phyloP scores from a whole-genome alignment of 1,140 invertebrate genomes.

The Zeugodacus cucurbitae region DNA sequence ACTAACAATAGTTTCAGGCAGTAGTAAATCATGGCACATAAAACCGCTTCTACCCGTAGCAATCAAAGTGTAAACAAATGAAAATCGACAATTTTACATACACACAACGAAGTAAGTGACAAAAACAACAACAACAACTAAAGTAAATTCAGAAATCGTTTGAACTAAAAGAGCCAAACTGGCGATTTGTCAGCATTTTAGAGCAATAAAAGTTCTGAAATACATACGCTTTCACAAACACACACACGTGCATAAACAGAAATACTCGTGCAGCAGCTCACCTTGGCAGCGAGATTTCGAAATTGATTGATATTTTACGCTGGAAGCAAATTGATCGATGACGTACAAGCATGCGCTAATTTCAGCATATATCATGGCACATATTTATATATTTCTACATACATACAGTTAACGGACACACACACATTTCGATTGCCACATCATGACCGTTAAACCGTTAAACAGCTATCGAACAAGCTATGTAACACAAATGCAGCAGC shows the following conservation, averaged over 20 bases:
- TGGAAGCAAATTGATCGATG: background rate
- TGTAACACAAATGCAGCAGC: background rate
- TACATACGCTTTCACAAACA: background rate
- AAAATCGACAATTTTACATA: too few species aligned
- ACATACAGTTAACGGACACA: background rate
- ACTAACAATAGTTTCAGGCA: too few species aligned
- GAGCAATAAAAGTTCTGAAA: background rate
- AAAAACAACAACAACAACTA: background rate
- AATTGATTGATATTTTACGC: conserved; percentile 20
- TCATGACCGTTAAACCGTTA: background rate
- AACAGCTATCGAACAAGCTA: background rate
- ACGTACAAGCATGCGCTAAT: background rate
- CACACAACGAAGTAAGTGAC: too few species aligned
- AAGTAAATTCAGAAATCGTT: background rate
- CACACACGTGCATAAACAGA: background rate
- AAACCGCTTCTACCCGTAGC: too few species aligned
- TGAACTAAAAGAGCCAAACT: background rate
- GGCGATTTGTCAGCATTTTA: background rate
- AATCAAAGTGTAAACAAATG: too few species aligned
- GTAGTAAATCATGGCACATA: too few species aligned
- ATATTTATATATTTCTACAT: background rate
- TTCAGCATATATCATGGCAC: background rate
- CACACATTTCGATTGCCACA: background rate
- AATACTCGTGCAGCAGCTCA: background rate
- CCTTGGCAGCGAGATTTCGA: background rate